Conservation (phyloP, 2,113 vertebrate genomes). For the Gadus chalcogrammus region DNA sequence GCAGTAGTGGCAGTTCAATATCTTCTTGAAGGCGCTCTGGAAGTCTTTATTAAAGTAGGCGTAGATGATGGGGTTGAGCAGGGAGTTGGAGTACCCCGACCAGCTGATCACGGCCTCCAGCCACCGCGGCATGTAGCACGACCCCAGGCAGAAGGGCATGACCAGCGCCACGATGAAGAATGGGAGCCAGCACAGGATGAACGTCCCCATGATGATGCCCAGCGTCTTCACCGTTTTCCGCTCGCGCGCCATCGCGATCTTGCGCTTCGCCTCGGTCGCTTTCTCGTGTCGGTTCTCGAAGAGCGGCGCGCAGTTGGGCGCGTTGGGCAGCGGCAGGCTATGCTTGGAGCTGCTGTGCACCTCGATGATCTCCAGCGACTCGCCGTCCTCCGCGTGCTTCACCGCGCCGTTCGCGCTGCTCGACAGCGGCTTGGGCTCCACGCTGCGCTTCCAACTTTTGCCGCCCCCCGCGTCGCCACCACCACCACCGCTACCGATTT, state of each 20-base stretch:
- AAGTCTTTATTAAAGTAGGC: slow-evolving; percentile 99
- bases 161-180: slow-evolving; percentile 96
- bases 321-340: slow-evolving; percentile 81
- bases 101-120: slow-evolving; percentile 91
- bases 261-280: slow-evolving; percentile 84
- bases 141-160: slow-evolving; percentile 83
- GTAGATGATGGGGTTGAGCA: slow-evolving; percentile 97
- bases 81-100: slow-evolving; percentile 96
- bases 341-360: slow-evolving; percentile 79
- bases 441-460: slow-evolving; percentile 77
- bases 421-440: slow-evolving; percentile 68
- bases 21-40: slow-evolving; percentile 96
- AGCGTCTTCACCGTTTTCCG: slow-evolving; percentile 95
- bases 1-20: slow-evolving; percentile 93
- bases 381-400: slow-evolving; percentile 78
- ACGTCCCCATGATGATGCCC: slow-evolving; percentile 98
- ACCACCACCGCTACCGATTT: slow-evolving; percentile 46
- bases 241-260: slow-evolving; percentile 90
- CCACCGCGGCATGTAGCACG: slow-evolving; percentile 86
- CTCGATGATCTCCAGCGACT: slow-evolving; percentile 87
- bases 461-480: slow-evolving; percentile 63
- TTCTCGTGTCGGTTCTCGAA: slow-evolving; percentile 83
- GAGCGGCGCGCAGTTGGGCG: slow-evolving; percentile 58
- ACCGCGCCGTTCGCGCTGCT: slow-evolving; percentile 81
- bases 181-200: slow-evolving; percentile 96